A percentile compares a stretch with the other conserved stretches of the same genome.
Conservation (phyloP, 2,113 vertebrate species). For the Calypte anna region DNA sequence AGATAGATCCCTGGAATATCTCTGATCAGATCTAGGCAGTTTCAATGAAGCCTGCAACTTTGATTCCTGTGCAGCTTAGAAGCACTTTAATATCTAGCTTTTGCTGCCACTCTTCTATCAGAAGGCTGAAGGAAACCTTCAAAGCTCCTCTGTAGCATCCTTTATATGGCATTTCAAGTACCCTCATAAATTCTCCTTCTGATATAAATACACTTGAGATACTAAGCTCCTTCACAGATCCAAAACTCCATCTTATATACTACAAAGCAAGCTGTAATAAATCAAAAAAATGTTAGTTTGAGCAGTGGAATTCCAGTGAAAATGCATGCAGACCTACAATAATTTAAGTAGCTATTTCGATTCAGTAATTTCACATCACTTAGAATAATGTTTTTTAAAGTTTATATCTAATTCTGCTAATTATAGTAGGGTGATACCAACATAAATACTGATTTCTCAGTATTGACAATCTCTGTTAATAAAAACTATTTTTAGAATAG, state of each 20-base stretch:
- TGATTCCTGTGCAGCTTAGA: not conserved
- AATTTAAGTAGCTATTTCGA: not conserved
- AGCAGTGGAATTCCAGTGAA: not conserved
- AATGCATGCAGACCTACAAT: not conserved
- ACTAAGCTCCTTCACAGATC: not conserved
- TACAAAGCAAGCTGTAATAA: not conserved
- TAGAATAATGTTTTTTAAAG: not conserved
- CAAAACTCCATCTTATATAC: not conserved
- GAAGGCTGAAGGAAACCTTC: not conserved
- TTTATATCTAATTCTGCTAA: not conserved
- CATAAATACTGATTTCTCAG: not conserved
- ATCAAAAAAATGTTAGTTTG: not conserved
- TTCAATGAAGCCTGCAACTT: not conserved
- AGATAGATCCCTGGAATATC: not conserved
- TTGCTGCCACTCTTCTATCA: not conserved
- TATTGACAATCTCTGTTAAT: not conserved
- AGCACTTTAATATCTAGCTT: not conserved
- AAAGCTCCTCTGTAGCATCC: not conserved
- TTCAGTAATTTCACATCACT: not conserved
- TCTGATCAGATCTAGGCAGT: not conserved
- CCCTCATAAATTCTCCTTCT: constrained; percentile 11
- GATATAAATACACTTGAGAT: constrained; percentile 3
- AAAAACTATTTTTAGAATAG: not conserved
- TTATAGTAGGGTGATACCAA: not conserved
- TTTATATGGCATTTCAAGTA: not conserved